Base-by-base conservation (phyloP, 2,113 vertebrate genomes). In the Petrocephalus microphthalmus region DNA sequence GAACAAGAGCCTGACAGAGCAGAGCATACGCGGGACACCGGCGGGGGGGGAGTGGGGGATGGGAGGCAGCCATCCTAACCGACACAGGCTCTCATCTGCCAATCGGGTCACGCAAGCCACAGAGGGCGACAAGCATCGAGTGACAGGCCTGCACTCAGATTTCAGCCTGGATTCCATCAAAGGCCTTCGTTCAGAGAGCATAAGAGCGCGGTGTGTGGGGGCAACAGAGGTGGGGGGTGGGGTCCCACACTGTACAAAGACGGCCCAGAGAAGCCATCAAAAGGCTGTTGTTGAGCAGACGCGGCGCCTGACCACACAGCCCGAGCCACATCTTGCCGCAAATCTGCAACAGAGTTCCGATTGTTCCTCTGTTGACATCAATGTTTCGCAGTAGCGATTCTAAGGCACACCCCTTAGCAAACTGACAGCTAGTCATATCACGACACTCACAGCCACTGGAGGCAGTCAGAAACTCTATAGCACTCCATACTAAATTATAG, bases 221-320 rank as follows among this genome's bases (percentile, higher is more conserved):
- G 7, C 2, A 22, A n/a, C 13, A 19, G 74, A 15, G 19, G 3
- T 0, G 3, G 56, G 45, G 15, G 47, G 33, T 15, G 20, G 45
- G 78, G 87, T 90, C 87, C 67, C 56, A 51, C 56, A 56, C 33
- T 0, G 45, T 29, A 92, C 85, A 92, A 91, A 92, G 87, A 91
- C 5, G 53, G 22, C 88, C 85, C 67, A 67, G 84, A 91, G 67
- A 89, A 56, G 83, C 87, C 57, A 83, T 92, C 19, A 89, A 88
- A 91, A 88, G 74, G 56, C 88, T 20, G 89, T 92, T 93, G 91
- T 94, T 56, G 84, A 45, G 37, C 33, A 47, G 10, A 54, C 22
- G 22, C n/a, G 33, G 29, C 29, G 0, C 67, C 7, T 92, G 90
- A 92, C 91, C 91, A 91, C 83, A 83, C 85, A 47, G 90, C 19